Percentiles rank a stretch among this genome's conserved stretches.
These are phyloP conservation scores for Eilema depressum DNA, from an alignment of 2,888 invertebrate species.

Conservation along the genomic window DNA sequence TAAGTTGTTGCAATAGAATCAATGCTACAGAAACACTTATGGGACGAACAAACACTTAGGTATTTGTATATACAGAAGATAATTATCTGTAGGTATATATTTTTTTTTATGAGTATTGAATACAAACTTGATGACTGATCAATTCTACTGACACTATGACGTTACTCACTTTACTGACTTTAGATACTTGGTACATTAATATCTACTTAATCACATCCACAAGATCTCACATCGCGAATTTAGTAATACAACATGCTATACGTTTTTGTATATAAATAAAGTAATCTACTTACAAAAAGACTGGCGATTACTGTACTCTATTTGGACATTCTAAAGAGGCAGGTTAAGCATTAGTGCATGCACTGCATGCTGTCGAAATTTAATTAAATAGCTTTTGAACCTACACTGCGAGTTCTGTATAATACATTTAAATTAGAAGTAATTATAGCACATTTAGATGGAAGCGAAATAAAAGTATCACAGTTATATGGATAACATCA, in stretches of 20 bases:
- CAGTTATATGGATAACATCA: slow-evolving; percentile 10
- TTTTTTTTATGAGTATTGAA: no score
- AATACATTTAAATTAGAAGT: neutral
- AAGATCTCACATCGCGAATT: neutral
- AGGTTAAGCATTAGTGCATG: neutral
- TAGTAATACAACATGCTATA: neutral
- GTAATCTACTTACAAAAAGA: neutral
- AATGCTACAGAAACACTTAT: no score
- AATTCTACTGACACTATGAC: neutral
- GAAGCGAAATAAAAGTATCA: neutral
- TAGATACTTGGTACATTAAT: neutral
- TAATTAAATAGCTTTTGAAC: neutral
- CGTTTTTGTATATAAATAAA: neutral
- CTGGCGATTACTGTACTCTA: neutral
- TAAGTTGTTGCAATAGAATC: no score
- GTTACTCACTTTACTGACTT: neutral
- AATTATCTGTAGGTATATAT: no score
- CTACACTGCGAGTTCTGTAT: neutral
- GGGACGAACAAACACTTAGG: no score
- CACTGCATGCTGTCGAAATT: neutral
- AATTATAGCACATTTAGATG: neutral
- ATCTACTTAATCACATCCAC: neutral
- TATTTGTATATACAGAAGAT: no score
- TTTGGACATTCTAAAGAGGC: neutral
- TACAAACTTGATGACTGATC: neutral